phyloP scores from a whole-genome alignment of 2,113 vertebrate genomes.

The Jacana jacana region DNA sequence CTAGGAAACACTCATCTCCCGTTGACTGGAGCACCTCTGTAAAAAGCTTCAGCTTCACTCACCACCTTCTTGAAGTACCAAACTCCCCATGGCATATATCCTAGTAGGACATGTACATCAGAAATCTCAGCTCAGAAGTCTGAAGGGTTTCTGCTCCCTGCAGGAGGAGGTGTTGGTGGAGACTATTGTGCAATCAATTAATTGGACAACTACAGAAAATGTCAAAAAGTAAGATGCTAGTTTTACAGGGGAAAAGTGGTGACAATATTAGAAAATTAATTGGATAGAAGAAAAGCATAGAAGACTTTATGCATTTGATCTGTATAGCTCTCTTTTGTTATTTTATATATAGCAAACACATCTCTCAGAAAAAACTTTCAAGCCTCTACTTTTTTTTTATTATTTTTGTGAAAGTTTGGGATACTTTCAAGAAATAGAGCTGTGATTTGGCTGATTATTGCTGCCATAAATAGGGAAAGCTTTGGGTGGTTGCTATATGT shows the following conservation, averaged over 20 bases:
- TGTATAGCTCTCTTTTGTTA: neutral
- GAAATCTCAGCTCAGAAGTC: neutral
- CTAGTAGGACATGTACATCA: neutral
- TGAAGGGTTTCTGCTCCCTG: neutral
- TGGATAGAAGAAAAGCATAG: neutral
- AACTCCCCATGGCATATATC: neutral
- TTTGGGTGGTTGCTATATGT: neutral
- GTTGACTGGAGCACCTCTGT: neutral
- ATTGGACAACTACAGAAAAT: neutral
- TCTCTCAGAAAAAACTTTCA: neutral
- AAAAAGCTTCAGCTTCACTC: neutral
- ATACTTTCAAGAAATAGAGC: neutral
- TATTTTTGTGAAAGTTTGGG: neutral
- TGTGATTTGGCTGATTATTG: constrained; percentile 7
- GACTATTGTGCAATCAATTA: neutral
- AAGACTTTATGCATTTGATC: rapidly evolving
- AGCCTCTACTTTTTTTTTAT: neutral
- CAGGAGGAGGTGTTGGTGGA: neutral
- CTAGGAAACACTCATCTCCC: rapidly evolving
- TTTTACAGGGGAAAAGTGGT: neutral
- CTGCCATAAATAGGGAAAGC: neutral
- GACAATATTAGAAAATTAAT: neutral
- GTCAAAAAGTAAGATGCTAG: neutral
- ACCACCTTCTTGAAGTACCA: neutral
- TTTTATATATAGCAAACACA: rapidly evolving